Evolutionary conservation across 1,140 invertebrate species (phyloP), one percentile per base, ranked within the genome.

Genomic region (Drosophila oshimai): DNA sequence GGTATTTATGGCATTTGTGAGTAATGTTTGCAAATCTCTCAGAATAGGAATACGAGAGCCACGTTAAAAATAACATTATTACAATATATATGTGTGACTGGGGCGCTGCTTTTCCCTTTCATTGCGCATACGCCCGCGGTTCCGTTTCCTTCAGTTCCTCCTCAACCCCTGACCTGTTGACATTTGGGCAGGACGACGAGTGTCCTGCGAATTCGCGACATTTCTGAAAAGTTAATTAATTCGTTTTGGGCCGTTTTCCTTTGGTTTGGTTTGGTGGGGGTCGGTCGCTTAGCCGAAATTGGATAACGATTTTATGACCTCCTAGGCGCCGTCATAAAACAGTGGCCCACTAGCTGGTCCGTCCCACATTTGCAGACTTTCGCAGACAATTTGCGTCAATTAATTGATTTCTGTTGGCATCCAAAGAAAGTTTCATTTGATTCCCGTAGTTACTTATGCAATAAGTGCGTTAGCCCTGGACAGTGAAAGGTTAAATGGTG

Each of bases 311-410:
- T 77, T 71, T 67, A 84, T 83, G 69, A 26, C 62, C 55, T 62
- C 61, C 34, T 29, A 72, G 51, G 44, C 53, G 47, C 34, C 64
- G 45, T 28, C 45, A 36, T 45, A 47, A 70, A 70, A 75, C 51
- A 36, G 37, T n/a, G 13, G 24, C 34, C 37, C 37, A 51, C 6
- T 54, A 12, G 29, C 18, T 17, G 17, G 36, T 34, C 26, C 29
- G 42, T 31, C 13, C 13, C 64, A 86, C 81, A 86, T 64, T 80
- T 80, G 80, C 58, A 28, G 31, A 47, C 15, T 60, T 86, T 86
- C 80, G 80, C 80, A 86, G 80, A 86, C 81, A 86, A 84, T 86
- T 83, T 83, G 65, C 71, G 60, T 55, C 74, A 86, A 87, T 86
- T 86, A 86, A 80, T 87, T 80, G 81, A 87, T 86, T 80, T 75